Evolutionary conservation across 2,888 invertebrate species (phyloP).

Genomic region (Watsonalla binaria): DNA sequence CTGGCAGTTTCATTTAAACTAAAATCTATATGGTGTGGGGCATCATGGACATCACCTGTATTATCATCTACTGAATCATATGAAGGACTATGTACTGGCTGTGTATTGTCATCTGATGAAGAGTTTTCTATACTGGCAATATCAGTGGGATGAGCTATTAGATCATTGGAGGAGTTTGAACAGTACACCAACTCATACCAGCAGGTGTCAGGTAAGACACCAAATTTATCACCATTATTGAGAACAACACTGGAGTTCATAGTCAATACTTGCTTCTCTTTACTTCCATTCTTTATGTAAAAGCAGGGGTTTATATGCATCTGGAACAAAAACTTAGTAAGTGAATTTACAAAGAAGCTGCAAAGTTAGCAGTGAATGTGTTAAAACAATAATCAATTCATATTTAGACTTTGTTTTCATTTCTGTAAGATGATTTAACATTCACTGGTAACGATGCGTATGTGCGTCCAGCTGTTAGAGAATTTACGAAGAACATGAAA

Average conservation of each 20-base stretch:
- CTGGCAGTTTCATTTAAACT: conserved; percentile 16
- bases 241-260: conserved; percentile 46
- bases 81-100: not conserved
- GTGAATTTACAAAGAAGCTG: conserved; percentile 2
- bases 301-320: conserved; percentile 78
- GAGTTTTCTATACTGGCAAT: conserved; percentile 8
- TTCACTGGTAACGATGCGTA: too few species aligned
- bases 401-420: too few species aligned
- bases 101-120: not conserved
- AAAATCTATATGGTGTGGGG: conserved; percentile 10
- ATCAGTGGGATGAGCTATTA: not conserved
- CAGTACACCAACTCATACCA: conserved; percentile 67
- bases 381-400: too few species aligned
- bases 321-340: conserved; percentile 42
- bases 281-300: conserved; percentile 38
- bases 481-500: too few species aligned
- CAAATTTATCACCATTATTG: conserved; percentile 70
- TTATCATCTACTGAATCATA: conserved; percentile 3
- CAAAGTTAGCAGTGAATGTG: too few species aligned
- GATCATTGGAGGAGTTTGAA: not conserved
- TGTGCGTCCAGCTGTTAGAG: too few species aligned
- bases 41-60: not conserved
- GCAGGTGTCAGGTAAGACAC: conserved; percentile 65
- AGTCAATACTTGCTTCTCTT: conserved; percentile 43
- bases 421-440: too few species aligned